Conservation (phyloP, 2,797 vertebrate species). For the Smutsia temminckii region DNA sequence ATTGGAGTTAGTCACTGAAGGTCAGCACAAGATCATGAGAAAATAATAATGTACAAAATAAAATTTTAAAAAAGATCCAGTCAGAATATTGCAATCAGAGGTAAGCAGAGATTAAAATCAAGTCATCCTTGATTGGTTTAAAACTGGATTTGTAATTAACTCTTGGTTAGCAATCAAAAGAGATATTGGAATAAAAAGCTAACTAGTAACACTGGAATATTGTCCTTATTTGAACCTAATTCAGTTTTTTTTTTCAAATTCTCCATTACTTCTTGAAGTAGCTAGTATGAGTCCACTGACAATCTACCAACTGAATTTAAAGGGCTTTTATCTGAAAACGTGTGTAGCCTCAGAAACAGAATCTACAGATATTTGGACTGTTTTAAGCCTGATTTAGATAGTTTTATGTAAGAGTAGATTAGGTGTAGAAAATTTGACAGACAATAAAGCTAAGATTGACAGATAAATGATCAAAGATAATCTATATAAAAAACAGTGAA, state of each 20-base stretch:
- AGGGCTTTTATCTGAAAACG: neutral
- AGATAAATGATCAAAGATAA: neutral
- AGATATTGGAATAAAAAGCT: neutral
- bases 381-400: conserved; percentile 6
- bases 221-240: neutral
- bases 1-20: neutral
- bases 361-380: neutral
- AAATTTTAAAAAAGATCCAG: neutral
- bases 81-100: neutral
- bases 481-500: neutral
- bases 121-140: neutral
- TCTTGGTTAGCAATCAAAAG: neutral
- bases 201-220: neutral
- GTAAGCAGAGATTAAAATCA: neutral
- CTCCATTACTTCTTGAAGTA: neutral
- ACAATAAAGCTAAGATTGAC: neutral
- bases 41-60: neutral
- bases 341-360: neutral
- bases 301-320: conserved; percentile 28
- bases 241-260: neutral
- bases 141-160: neutral
- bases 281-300: neutral
- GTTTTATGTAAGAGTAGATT: neutral
- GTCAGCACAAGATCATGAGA: neutral
- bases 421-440: neutral